Evolutionary conservation across 2,888 invertebrate genomes (phyloP).

Genomic region (Timema podura): DNA sequence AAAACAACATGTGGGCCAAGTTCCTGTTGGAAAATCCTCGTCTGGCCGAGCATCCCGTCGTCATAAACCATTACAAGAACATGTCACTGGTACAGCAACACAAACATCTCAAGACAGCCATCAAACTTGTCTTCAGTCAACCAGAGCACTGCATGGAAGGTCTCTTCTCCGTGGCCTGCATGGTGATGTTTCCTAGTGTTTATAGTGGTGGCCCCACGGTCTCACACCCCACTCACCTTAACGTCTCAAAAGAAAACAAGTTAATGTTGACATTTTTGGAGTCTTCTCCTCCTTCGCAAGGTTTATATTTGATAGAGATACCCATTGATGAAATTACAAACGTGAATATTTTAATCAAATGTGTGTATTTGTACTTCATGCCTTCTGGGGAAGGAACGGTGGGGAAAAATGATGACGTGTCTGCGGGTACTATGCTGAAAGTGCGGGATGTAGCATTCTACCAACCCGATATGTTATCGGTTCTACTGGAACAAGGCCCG

Average conservation of each 20-base stretch:
- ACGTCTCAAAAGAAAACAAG: slow-evolving; percentile 50
- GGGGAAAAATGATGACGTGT: not conserved
- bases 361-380: slow-evolving; percentile 53
- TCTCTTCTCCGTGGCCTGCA: slow-evolving; percentile 56
- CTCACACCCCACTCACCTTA: slow-evolving; percentile 48
- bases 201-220: slow-evolving; percentile 1
- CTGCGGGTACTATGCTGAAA: slow-evolving; percentile 30
- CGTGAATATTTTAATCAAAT: slow-evolving; percentile 43
- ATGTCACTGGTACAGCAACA: slow-evolving; percentile 81
- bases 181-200: slow-evolving; percentile 4
- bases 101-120: slow-evolving; percentile 60
- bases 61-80: slow-evolving; percentile 70
- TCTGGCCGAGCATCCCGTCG: slow-evolving; percentile 62
- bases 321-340: slow-evolving; percentile 41
- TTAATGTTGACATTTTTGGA: slow-evolving; percentile 51
- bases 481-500: slow-evolving; percentile 58
- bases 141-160: slow-evolving; percentile 57
- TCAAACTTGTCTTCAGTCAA: slow-evolving; percentile 59
- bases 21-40: slow-evolving; percentile 71
- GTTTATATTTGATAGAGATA: slow-evolving; percentile 52
- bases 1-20: slow-evolving; percentile 72
- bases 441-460: slow-evolving; percentile 74
- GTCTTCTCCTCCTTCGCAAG: slow-evolving; percentile 42
- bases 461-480: slow-evolving; percentile 64
- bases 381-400: not conserved